A percentile compares a stretch with the other conserved stretches of the same genome.
Conservation (phyloP, 1,140 invertebrate genomes). For the Drosophila carrolli region DNA sequence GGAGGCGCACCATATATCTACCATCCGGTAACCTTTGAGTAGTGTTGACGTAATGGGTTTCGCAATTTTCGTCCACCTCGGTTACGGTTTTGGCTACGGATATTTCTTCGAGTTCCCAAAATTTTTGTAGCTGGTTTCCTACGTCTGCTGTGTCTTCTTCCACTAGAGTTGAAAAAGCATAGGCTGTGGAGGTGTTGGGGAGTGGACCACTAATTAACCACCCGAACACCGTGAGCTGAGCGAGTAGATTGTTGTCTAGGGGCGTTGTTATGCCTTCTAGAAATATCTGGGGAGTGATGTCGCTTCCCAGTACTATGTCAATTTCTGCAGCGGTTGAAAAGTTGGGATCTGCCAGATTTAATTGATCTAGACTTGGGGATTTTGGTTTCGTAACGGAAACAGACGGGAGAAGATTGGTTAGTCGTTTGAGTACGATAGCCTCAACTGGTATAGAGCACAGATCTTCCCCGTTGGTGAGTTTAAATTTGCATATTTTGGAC, state of each 20-base stretch:
- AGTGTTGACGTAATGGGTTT: background rate
- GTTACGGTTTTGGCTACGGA: too few relatives aligned
- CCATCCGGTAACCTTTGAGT: background rate
- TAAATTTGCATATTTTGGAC: background rate
- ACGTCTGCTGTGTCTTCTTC: too few relatives aligned
- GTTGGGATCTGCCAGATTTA: background rate
- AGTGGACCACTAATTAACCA: background rate
- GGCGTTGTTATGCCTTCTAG: too few relatives aligned
- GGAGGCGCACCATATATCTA: too few relatives aligned
- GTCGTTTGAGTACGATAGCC: background rate
- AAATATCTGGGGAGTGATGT: too few relatives aligned
- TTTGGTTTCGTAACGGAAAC: background rate
- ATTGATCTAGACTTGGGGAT: background rate
- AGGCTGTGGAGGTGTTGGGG: too few relatives aligned
- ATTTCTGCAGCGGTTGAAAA: background rate
- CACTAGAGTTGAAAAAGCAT: too few relatives aligned
- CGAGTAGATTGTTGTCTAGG: too few relatives aligned
- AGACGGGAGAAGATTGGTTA: background rate
- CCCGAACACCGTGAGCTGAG: background rate
- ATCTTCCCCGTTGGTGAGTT: too few relatives aligned
- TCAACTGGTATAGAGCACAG: background rate
- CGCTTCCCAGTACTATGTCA: background rate
- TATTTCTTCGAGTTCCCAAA: too few relatives aligned
- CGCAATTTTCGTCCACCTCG: background rate
- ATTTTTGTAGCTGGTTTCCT: too few relatives aligned